These are phyloP conservation scores for Acanthurus leucopareius DNA, from an alignment of 2,797 vertebrate genomes.

Conservation along the genomic window DNA sequence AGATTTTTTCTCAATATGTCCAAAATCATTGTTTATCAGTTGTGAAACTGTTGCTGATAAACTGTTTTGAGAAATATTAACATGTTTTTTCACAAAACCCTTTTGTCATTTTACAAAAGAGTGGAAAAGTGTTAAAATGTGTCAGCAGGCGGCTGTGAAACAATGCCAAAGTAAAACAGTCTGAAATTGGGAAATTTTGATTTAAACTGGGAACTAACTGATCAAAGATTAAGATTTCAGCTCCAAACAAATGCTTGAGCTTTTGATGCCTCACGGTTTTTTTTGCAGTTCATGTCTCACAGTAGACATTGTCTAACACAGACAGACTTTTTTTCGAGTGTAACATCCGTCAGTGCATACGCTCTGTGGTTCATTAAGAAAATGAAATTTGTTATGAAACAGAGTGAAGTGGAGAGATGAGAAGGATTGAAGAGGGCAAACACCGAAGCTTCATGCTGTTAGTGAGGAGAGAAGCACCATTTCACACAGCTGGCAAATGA, in stretches of 20 bases:
- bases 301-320: too few species aligned
- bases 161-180: background rate
- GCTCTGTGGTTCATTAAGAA: slow-evolving; percentile 5
- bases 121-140: background rate
- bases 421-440: slow-evolving; percentile 20
- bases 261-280: too few species aligned
- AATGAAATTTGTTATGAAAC: slow-evolving; percentile 6
- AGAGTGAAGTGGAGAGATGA: background rate
- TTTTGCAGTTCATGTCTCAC: too few species aligned
- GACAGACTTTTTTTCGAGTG: background rate
- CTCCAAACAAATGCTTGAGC: too few species aligned
- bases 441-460: slow-evolving; percentile 38
- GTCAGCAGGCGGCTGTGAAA: background rate
- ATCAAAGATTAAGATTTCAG: background rate
- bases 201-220: background rate
- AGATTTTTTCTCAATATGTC: too few species aligned
- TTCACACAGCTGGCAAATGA: slow-evolving; percentile 38
- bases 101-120: background rate
- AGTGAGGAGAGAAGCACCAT: slow-evolving; percentile 13
- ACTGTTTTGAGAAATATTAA: background rate
- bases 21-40: too few species aligned
- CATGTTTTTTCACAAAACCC: background rate
- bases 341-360: background rate
- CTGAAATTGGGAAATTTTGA: background rate
- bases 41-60: background rate